Base-by-base conservation (phyloP, 2,888 invertebrate species). In the Pachliopta kotzebuea region DNA sequence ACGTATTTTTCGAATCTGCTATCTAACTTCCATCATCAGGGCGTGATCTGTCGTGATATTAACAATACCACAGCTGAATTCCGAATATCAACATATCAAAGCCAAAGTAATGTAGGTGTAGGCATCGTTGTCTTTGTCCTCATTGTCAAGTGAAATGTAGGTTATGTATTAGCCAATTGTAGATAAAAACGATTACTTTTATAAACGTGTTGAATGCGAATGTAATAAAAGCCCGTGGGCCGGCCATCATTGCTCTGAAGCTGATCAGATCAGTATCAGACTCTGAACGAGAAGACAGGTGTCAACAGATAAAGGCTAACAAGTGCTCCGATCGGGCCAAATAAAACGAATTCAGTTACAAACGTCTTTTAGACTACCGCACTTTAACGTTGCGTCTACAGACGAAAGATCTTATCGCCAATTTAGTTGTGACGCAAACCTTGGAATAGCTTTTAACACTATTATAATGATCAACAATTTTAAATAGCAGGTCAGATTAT, bases 251-350 rank as follows among this genome's bases (percentile, higher is more conserved):
- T 37, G 57, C 11, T 52, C 21, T 50, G 56, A 31, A 49, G 24
- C 58, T 55, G 58, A 65, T 65, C 57, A 45, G 65, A 65, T 65
- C 58, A 55, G 50, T 65, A 65, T 65, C 65, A 53, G 61, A 62
- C 54, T 65, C 53, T 6, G 54, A 57, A 57, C 49, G 58, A 62
- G 57, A 58, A 62, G 65, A 65, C 65, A 65, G 65, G 58, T 54
- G 65, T 65, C 65, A 62, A 55, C 58, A 58, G 65, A 65, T 65
- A 65, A 65, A 65, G 26, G 58, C 57, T 62, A 65, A 65, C 65
- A 65, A 62, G 65, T 52, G 57, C 56, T 65, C 65, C 58, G 54
- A 50, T 20, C 55, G 62, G 49, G 24, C 57, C 55, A 62, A 65
- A 65, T 65, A 58, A 65, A 62, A 65, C 55, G 57, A 55, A 50